Evolutionary conservation across 2,113 vertebrate genomes (phyloP).

Genomic region (Nibea coibor): DNA sequence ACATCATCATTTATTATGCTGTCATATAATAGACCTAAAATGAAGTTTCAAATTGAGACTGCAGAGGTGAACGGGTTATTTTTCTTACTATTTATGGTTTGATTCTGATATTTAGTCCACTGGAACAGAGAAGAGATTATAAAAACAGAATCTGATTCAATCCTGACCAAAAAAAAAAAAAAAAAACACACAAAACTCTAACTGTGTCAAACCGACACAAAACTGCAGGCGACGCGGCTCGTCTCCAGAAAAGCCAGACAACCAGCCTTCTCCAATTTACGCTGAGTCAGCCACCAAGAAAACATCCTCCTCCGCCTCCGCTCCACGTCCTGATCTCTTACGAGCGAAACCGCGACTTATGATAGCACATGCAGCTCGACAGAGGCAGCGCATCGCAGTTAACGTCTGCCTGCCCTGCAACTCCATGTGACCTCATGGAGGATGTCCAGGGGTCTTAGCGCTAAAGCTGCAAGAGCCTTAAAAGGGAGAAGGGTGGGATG

Average conservation of each 20-base stretch:
- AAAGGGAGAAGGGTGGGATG: background rate
- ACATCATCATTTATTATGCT: too few species aligned
- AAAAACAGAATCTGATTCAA: too few species aligned
- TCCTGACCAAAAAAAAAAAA: too few species aligned
- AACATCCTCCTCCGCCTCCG: conserved; percentile 57
- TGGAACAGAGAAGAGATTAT: too few species aligned
- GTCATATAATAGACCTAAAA: too few species aligned
- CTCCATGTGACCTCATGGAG: conserved; percentile 6
- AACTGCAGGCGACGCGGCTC: background rate
- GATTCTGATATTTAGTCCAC: too few species aligned
- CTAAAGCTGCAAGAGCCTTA: background rate
- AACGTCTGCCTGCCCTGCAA: background rate
- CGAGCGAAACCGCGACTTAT: conserved; percentile 28
- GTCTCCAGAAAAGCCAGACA: conserved; percentile 17
- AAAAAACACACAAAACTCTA: background rate
- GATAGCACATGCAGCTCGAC: conserved; percentile 11
- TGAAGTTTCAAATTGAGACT: too few species aligned
- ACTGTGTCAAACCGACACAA: background rate
- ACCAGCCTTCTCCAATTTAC: background rate
- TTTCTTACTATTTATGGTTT: too few species aligned
- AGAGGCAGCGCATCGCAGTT: conserved; percentile 4
- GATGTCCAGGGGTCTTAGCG: background rate
- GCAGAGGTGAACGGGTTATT: too few species aligned
- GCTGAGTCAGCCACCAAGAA: conserved; percentile 64
- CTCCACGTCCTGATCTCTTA: conserved; percentile 53